These are phyloP conservation scores for Pollimyrus isidori DNA, from an alignment of 2,113 vertebrate species.

Conservation along the genomic window DNA sequence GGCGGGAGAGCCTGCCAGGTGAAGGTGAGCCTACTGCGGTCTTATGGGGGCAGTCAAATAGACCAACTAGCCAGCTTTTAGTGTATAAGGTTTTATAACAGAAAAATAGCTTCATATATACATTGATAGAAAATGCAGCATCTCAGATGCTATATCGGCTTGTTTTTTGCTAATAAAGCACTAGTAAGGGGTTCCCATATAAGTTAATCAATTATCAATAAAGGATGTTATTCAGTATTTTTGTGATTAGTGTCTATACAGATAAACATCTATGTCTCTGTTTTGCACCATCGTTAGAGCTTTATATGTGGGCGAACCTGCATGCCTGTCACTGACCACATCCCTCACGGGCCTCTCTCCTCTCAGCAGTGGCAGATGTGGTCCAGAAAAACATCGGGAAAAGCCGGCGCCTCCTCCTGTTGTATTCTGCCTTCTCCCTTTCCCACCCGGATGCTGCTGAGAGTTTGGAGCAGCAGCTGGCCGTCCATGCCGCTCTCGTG, in stretches of 20 bases:
- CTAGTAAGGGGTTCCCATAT: not conserved
- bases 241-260: not conserved
- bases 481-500: constrained; percentile 67
- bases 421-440: constrained; percentile 56
- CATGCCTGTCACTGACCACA: too few relatives aligned
- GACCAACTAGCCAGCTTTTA: not conserved
- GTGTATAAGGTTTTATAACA: not conserved
- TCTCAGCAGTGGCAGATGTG: constrained; percentile 62
- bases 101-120: not conserved
- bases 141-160: not conserved
- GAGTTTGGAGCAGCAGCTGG: constrained; percentile 60
- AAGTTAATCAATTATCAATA: not conserved
- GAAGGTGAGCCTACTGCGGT: constrained; percentile 57
- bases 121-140: not conserved
- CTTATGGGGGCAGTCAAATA: not conserved
- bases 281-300: not conserved
- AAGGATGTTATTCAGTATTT: not conserved
- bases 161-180: not conserved
- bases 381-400: constrained; percentile 66
- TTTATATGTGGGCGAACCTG: not conserved
- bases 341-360: not conserved
- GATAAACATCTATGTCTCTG: not conserved
- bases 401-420: constrained; percentile 72
- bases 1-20: constrained; percentile 74
- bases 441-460: constrained; percentile 39